phyloP scores from a whole-genome alignment of 2,797 vertebrate species.

The Leontopithecus rosalia region DNA sequence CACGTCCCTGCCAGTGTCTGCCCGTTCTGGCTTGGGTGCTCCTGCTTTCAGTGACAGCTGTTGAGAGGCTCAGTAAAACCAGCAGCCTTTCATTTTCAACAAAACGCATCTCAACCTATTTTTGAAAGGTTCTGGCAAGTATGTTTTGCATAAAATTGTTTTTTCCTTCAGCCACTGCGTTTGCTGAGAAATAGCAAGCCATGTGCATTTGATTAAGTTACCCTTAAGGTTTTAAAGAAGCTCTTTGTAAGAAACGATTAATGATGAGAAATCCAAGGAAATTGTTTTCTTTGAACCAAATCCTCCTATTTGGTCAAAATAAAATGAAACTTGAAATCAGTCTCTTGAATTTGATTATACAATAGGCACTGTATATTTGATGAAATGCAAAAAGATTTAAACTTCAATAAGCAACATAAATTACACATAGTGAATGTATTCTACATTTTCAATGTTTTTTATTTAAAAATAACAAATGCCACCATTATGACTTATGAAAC shows the following conservation, averaged over 20 bases:
- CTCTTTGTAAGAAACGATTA: conserved; percentile 27
- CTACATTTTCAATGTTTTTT: background rate
- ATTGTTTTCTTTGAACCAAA: conserved; percentile 33
- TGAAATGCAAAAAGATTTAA: background rate
- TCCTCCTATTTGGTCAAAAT: conserved; percentile 16
- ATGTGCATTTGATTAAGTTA: conserved; percentile 61
- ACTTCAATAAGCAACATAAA: background rate
- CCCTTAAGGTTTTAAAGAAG: conserved; percentile 27
- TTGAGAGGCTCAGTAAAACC: background rate
- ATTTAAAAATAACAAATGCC: background rate
- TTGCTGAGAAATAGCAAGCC: conserved; percentile 18
- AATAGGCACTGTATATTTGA: background rate
- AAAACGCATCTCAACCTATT: background rate
- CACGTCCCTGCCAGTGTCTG: background rate
- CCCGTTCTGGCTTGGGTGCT: background rate
- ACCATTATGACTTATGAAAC: background rate
- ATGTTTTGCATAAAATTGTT: background rate
- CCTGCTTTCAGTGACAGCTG: background rate
- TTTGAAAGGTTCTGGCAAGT: conserved; percentile 62
- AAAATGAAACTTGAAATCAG: conserved; percentile 28
- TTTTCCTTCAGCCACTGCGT: background rate
- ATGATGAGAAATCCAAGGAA: conserved; percentile 35
- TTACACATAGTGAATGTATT: background rate
- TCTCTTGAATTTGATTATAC: background rate
- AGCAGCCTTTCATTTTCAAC: background rate